phyloP scores from a whole-genome alignment of 2,888 invertebrate genomes.

The Lissocephala sabroskyi region DNA sequence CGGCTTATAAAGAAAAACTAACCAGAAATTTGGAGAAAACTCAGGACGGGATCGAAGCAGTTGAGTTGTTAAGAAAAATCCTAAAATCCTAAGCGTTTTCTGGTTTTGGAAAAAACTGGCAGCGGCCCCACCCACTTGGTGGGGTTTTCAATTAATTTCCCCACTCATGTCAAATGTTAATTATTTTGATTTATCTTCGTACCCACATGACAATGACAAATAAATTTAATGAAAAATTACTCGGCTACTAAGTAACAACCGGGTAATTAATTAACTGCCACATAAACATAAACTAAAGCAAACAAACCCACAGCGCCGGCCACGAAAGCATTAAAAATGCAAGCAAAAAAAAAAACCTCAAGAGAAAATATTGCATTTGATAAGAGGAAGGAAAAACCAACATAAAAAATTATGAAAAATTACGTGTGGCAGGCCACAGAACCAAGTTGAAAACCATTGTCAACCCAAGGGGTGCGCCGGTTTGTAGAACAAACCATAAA shows the following conservation, averaged over 20 bases:
- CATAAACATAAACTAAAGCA: conserved; percentile 35
- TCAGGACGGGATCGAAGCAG: not conserved
- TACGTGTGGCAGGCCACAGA: no score
- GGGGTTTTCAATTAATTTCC: conserved; percentile 45
- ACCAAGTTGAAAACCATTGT: conserved; percentile 56
- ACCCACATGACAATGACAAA: conserved; percentile 52
- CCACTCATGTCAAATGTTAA: conserved; percentile 45
- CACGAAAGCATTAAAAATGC: conserved; percentile 17
- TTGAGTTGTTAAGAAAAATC: not conserved
- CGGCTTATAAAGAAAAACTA: no score
- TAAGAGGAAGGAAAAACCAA: conserved; percentile 15
- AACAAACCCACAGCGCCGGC: conserved; percentile 4
- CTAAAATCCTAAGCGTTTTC: not conserved
- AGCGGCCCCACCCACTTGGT: no score
- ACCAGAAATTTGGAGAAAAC: no score
- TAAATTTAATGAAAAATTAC: conserved; percentile 52
- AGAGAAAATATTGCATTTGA: conserved; percentile 11
- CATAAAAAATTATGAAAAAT: conserved; percentile 28
- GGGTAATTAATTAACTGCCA: conserved; percentile 52
- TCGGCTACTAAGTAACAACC: conserved; percentile 36
- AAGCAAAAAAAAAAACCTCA: conserved; percentile 7
- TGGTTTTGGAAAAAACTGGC: no score
- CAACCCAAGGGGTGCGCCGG: conserved; percentile 17
- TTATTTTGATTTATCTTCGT: conserved; percentile 54
- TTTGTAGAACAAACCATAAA: conserved; percentile 9